Evolutionary conservation across 2,888 invertebrate species (phyloP), one percentile per base, ranked within the genome.

Genomic region (Electrophaes corylata): DNA sequence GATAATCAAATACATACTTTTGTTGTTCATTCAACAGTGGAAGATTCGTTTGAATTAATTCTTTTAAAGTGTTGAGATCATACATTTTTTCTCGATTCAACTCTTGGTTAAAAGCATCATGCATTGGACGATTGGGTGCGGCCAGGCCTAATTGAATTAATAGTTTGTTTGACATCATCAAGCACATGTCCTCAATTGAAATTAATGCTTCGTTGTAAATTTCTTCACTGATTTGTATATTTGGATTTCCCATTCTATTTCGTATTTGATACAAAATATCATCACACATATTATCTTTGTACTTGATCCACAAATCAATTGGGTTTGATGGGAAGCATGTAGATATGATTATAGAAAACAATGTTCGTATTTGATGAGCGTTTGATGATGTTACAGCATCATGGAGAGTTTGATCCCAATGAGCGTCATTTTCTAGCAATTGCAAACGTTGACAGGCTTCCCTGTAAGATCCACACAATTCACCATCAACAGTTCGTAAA

Each of bases 401-500:
- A 53, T 55, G 41, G 29, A 62, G 54, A 35, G 73, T 75, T 60
- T 47, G 62, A 54, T 60, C 60, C 65, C 66, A 70, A 37, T 67
- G 69, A 18, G 50, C 50, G 60, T 77, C 77, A 55, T 79, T 69
- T 55, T 81, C 72, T n/a, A 82, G 58, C 18, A 81, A 64, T 10
- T 63, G 61, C 29, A 59, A 48, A 43, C 51, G 61, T 48, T 67
- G 52, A 60, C 73, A 75, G 35, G 73, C 70, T 37, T 64, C 63
- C 48, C 65, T 31, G 51, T 64, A 81, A 39, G 74, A 72, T 3
- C 20, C 12, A 57, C 46, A 61, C 45, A 54, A 41, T 49, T 62
- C 54, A 41, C 51, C 44, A 43, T 66, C 58, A 35, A 57, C 52
- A 8, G 43, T 65, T 57, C 64, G 62, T 2, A 69, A 62, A 40